Conservation (phyloP, 2,888 invertebrate genomes). For the Hypolimnas misippus region DNA sequence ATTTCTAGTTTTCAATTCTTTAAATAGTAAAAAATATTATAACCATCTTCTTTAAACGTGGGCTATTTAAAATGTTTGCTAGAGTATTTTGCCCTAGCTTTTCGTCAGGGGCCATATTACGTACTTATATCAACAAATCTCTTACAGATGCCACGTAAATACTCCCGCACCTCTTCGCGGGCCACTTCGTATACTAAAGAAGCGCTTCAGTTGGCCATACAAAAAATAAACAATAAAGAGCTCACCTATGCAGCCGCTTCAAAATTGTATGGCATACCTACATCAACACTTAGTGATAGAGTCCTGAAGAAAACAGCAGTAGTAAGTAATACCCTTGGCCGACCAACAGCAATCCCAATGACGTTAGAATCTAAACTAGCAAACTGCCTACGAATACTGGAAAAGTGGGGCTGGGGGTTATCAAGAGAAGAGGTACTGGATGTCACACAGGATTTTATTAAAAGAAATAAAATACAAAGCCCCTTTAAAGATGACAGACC, state of each 20-base stretch:
- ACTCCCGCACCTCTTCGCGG: constrained; percentile 2
- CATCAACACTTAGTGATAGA: constrained; percentile 18
- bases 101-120: background rate
- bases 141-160: constrained; percentile 4
- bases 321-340: constrained; percentile 34
- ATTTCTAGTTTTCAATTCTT: constrained; percentile 2
- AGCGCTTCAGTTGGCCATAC: constrained; percentile 3
- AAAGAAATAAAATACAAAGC: constrained; percentile 2
- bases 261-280: constrained; percentile 14
- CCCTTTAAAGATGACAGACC: constrained; percentile 17
- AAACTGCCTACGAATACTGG: constrained; percentile 41
- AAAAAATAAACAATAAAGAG: constrained; percentile 17
- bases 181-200: constrained; percentile 1
- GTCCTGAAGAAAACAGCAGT: constrained; percentile 8
- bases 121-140: constrained; percentile 1
- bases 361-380: constrained; percentile 46
- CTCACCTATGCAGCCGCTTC: constrained; percentile 11
- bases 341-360: constrained; percentile 43
- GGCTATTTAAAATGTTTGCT: constrained; percentile 2
- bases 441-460: background rate
- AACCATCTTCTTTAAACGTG: constrained; percentile 4
- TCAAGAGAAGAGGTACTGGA: constrained; percentile 47
- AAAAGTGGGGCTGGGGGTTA: constrained; percentile 51
- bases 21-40: background rate
- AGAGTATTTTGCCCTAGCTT: background rate